Evolutionary conservation across 2,797 vertebrate genomes (phyloP).

Genomic region (Xenops minutus): DNA sequence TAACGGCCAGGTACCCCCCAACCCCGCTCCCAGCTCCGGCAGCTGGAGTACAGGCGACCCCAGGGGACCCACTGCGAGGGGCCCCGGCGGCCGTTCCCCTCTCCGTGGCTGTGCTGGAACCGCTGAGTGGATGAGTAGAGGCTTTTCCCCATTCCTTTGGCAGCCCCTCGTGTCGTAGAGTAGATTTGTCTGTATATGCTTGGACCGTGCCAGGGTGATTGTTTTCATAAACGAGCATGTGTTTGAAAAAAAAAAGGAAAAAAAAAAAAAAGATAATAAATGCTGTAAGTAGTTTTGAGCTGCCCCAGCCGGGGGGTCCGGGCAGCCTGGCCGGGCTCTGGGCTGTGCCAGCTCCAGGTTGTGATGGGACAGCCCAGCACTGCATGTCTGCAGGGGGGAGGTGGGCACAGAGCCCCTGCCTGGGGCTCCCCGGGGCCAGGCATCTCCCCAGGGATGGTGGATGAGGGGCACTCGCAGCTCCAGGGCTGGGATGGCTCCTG

Average conservation of each 20-base stretch:
- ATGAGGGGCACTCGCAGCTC: background rate
- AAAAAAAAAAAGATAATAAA: background rate
- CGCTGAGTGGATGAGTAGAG: constrained; percentile 67
- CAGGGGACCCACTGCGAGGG: background rate
- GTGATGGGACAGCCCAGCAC: background rate
- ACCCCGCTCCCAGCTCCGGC: constrained; percentile 4
- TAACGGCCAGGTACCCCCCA: background rate
- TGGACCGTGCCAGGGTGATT: constrained; percentile 73
- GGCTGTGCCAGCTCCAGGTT: background rate
- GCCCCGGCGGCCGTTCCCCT: background rate
- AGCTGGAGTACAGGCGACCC: background rate
- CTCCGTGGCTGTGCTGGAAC: constrained; percentile 53
- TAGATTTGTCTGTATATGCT: constrained; percentile 73
- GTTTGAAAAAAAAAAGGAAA: background rate
- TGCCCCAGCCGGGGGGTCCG: background rate
- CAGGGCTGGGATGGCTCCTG: background rate
- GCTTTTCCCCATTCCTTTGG: constrained; percentile 54
- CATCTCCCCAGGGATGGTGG: background rate
- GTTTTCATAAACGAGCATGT: constrained; percentile 63
- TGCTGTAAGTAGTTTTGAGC: constrained; percentile 47
- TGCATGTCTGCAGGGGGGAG: background rate
- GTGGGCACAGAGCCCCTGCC: background rate
- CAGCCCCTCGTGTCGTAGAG: constrained; percentile 62
- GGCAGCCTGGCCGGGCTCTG: background rate
- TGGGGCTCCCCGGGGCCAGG: background rate